Percentiles rank a stretch among this genome's conserved stretches.
phyloP scores from a whole-genome alignment of 2,888 invertebrate species.

The Pyrgus malvae region DNA sequence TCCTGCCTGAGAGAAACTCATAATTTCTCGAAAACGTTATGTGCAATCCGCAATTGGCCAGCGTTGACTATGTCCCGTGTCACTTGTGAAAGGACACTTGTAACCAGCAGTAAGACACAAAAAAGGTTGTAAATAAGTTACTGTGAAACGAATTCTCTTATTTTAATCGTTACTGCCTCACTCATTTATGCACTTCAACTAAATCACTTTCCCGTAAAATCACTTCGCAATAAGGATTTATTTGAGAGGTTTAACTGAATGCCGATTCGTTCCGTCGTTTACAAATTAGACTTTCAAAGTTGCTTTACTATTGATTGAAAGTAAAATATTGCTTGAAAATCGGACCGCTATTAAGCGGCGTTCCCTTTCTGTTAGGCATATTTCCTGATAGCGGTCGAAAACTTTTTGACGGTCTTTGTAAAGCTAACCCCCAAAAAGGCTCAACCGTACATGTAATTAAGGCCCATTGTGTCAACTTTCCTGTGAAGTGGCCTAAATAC shows the following conservation, averaged over 20 bases:
- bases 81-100: too few species aligned
- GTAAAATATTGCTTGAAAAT: conserved; percentile 23
- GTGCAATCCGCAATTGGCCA: too few species aligned
- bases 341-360: conserved; percentile 12
- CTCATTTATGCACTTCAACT: conserved; percentile 18
- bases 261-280: conserved; percentile 26
- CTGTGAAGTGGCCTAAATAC: conserved; percentile 64
- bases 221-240: conserved; percentile 26
- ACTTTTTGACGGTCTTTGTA: conserved; percentile 56
- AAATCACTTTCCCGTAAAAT: conserved; percentile 24
- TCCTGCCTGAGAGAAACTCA: too few species aligned
- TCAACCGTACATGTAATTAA: conserved; percentile 63
- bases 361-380: conserved; percentile 27
- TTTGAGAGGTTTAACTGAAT: conserved; percentile 25
- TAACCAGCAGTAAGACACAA: too few species aligned
- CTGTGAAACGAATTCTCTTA: too few species aligned
- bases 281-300: conserved; percentile 28
- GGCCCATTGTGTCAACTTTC: conserved; percentile 62
- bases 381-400: conserved; percentile 42
- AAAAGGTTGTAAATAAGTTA: too few species aligned
- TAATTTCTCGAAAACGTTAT: too few species aligned
- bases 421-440: conserved; percentile 52
- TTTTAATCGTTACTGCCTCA: too few species aligned
- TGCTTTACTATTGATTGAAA: conserved; percentile 23
- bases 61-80: too few species aligned